A percentile compares a stretch with the other conserved stretches of the same genome.
Evolutionary conservation across 2,888 invertebrate genomes (phyloP).

Genomic region (Mythimna ferrago): DNA sequence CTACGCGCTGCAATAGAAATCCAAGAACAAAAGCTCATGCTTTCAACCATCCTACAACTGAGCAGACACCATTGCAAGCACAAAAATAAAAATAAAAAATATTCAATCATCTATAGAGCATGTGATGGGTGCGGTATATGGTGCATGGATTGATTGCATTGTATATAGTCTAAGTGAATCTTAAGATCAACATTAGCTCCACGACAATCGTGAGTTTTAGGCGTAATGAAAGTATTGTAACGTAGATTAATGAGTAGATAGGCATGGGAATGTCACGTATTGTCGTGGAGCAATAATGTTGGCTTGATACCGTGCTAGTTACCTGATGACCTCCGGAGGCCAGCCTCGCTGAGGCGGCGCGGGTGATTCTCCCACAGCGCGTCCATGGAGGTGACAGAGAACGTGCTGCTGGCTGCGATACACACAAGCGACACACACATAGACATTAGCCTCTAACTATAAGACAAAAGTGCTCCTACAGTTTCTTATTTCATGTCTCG

Average conservation of each 20-base stretch:
- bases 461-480: conserved; percentile 71
- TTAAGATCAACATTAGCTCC: conserved; percentile 59
- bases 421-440: conserved; percentile 88
- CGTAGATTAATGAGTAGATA: conserved; percentile 53
- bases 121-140: conserved; percentile 70
- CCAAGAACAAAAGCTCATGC: conserved; percentile 72
- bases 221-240: conserved; percentile 39
- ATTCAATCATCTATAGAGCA: conserved; percentile 66
- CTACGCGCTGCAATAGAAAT: conserved; percentile 66
- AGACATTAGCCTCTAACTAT: conserved; percentile 86
- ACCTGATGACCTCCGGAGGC: conserved; percentile 94
- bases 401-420: conserved; percentile 89
- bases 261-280: conserved; percentile 55
- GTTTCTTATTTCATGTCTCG: conserved; percentile 62
- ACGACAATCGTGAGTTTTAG: conserved; percentile 49
- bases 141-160: conserved; percentile 64
- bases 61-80: conserved; percentile 74
- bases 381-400: conserved; percentile 93
- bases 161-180: conserved; percentile 62
- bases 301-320: conserved; percentile 74
- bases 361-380: conserved; percentile 94
- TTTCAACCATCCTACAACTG: conserved; percentile 65
- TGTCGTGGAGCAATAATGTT: conserved; percentile 61
- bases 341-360: conserved; percentile 94
- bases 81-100: conserved; percentile 59